phyloP scores from a whole-genome alignment of 2,888 invertebrate species.

The Dichetophora obliterata region DNA sequence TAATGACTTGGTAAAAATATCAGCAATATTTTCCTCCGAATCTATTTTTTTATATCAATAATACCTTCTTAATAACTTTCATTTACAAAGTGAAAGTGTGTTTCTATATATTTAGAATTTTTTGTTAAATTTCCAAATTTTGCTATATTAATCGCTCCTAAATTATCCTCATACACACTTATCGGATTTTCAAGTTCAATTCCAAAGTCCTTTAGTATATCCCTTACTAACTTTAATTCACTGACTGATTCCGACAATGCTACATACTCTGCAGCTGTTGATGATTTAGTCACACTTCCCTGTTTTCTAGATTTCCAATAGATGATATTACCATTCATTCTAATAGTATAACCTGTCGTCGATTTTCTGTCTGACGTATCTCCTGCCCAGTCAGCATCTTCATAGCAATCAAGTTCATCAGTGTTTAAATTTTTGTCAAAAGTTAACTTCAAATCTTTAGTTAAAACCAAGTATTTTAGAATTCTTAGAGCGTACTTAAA shows the following conservation, averaged over 20 bases:
- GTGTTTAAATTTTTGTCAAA: neutral
- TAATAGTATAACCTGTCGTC: no score
- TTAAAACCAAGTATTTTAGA: neutral
- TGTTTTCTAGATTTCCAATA: constrained; percentile 4
- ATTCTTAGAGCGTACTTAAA: neutral
- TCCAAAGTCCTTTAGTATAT: neutral
- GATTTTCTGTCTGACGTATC: no score
- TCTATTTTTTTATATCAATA: neutral
- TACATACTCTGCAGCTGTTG: neutral
- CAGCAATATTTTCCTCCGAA: no score
- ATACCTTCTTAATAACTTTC: neutral
- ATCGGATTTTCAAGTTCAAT: neutral
- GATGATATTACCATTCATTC: neutral
- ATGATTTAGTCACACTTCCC: neutral
- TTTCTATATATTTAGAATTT: no score
- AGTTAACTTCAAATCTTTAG: neutral
- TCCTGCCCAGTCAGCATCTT: neutral
- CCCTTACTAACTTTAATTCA: neutral
- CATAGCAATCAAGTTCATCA: neutral
- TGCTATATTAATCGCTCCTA: neutral
- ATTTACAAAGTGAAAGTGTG: neutral
- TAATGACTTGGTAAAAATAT: no score
- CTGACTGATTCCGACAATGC: neutral
- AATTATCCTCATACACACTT: neutral
- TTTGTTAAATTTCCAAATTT: neutral